These are phyloP conservation scores for Zhuqinia jingwanae DNA, from an alignment of 2,888 invertebrate species.

Conservation along the genomic window DNA sequence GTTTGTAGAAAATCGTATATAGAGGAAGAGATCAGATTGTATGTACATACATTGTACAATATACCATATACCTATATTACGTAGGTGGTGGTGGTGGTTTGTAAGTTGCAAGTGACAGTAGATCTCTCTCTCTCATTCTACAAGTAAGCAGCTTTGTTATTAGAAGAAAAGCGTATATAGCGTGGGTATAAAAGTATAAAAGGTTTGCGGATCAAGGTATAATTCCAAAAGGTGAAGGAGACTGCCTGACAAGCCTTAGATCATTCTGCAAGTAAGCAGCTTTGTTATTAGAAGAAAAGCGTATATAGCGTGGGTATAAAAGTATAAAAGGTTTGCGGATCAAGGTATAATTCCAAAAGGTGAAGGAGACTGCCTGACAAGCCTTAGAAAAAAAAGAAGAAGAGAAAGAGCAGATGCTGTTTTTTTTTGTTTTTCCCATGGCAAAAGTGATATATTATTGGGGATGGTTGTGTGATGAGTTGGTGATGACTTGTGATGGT, in stretches of 20 bases:
- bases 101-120: background rate
- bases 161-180: background rate
- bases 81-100: too few relatives aligned
- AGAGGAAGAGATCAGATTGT: too few relatives aligned
- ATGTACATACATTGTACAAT: too few relatives aligned
- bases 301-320: slow-evolving; percentile 46
- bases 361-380: slow-evolving; percentile 36
- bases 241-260: background rate
- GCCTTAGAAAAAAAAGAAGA: background rate
- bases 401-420: slow-evolving; percentile 62
- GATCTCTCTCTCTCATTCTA: too few relatives aligned
- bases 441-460: slow-evolving; percentile 69
- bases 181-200: too few relatives aligned
- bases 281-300: background rate
- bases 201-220: slow-evolving; percentile 43
- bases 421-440: slow-evolving; percentile 67
- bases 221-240: slow-evolving; percentile 41
- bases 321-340: slow-evolving; percentile 58
- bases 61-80: too few relatives aligned
- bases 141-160: slow-evolving; percentile 4
- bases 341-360: slow-evolving; percentile 17
- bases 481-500: slow-evolving; percentile 33
- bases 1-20: too few relatives aligned
- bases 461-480: slow-evolving; percentile 40
- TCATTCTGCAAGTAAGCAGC: background rate